Conservation (phyloP, 1,140 invertebrate species). For the Pantala flavescens region DNA sequence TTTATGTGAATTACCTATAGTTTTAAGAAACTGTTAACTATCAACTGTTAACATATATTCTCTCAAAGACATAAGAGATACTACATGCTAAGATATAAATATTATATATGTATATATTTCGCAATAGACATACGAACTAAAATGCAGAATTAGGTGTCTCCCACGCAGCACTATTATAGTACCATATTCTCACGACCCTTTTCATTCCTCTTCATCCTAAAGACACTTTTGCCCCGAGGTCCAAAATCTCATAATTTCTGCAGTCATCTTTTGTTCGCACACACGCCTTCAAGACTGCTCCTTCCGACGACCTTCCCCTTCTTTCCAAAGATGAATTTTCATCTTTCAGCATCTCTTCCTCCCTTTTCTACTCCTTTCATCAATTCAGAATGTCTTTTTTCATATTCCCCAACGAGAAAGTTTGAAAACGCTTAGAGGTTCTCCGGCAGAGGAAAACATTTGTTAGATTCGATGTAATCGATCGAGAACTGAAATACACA, state of each 20-base stretch:
- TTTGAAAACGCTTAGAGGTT: slow-evolving; percentile 22
- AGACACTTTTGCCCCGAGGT: background rate
- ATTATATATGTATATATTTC: too few relatives aligned
- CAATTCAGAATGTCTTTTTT: slow-evolving; percentile 24
- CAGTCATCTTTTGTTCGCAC: background rate
- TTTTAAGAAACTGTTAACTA: too few relatives aligned
- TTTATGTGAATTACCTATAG: too few relatives aligned
- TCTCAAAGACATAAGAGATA: too few relatives aligned
- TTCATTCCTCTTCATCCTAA: background rate
- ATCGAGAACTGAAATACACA: background rate
- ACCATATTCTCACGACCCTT: background rate
- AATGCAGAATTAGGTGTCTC: too few relatives aligned
- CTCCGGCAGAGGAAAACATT: slow-evolving; percentile 17
- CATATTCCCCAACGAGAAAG: background rate
- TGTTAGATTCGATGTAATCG: slow-evolving; percentile 12
- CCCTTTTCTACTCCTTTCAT: slow-evolving; percentile 16
- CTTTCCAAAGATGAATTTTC: background rate
- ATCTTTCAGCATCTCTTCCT: slow-evolving; percentile 7
- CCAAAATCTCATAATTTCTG: background rate
- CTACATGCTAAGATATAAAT: too few relatives aligned
- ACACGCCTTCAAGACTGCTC: background rate
- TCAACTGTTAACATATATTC: too few relatives aligned
- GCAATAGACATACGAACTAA: too few relatives aligned
- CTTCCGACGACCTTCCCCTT: background rate
- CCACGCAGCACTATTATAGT: too few relatives aligned